phyloP scores from a whole-genome alignment of 64 coral and sea anemone genomes.

The Platygyra sinensis region DNA sequence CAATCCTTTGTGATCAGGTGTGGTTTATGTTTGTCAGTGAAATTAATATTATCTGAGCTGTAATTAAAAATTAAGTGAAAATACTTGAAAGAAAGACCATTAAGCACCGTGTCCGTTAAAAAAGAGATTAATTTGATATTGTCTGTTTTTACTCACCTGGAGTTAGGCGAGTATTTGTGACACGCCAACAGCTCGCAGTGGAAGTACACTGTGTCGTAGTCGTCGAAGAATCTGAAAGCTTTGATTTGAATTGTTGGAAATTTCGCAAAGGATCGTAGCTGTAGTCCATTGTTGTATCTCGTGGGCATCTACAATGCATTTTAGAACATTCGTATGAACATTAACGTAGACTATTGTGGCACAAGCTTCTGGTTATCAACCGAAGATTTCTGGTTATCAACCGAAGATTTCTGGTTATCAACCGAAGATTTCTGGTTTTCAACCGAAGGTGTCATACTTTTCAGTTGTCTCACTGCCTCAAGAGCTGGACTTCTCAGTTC shows the following conservation, averaged over 20 bases:
- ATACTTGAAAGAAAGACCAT: too few relatives aligned
- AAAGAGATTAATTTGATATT: too few relatives aligned
- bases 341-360: not conserved
- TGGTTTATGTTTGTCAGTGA: too few relatives aligned
- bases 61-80: too few relatives aligned
- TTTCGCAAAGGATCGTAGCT: not conserved
- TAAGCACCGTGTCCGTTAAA: too few relatives aligned
- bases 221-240: constrained; percentile 19
- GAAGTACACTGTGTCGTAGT: constrained; percentile 11
- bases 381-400: not conserved
- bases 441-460: not conserved
- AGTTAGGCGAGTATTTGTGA: not conserved
- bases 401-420: not conserved
- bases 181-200: constrained; percentile 19
- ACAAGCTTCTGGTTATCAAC: not conserved
- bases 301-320: not conserved
- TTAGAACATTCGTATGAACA: not conserved
- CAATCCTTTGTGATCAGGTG: too few relatives aligned
- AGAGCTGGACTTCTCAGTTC: too few relatives aligned
- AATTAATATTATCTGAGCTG: too few relatives aligned
- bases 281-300: constrained; percentile 28
- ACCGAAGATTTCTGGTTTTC: too few relatives aligned
- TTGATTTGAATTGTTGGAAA: constrained; percentile 4
- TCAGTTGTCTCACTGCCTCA: too few relatives aligned
- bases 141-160: not conserved